Evolutionary conservation across 2,888 invertebrate species (phyloP), one percentile per base, ranked within the genome.

Genomic region (Nemurella pictetii): DNA sequence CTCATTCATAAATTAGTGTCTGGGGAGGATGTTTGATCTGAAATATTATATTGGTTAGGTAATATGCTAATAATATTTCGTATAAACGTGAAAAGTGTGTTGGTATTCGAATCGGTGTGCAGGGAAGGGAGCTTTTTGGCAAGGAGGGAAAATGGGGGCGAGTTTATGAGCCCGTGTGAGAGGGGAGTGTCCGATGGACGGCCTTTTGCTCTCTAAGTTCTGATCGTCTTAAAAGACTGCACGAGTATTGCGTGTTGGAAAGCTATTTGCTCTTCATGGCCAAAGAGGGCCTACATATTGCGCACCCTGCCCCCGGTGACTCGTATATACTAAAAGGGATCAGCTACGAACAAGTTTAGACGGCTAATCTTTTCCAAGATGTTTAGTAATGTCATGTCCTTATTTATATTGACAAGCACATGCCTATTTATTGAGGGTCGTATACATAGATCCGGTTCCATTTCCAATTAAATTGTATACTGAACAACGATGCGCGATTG

Each of bases 211-310:
- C 75, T 75, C 9, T 75, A 75, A 26, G 27, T 75, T 75, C 75
- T 75, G 75, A 75, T 75, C 75, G 75, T 75, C 75, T 75, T 75
- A 75, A 36, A 75, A 75, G 75, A 75, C 12, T n/a, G 75, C 75
- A 26, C 75, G 28, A n/a, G 75, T 75, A 75, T 75, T 26, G 75
- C 75, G 75, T 75, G 75, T n/a, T 28, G 75, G 75, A 26, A 27
- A 75, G 75, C 75, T 26, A 75, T 75, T 75, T 26, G 7, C 75
- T 26, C 26, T 75, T 26, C 28, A 75, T 55, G 55, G 55, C 75
- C 75, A 27, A 28, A 26, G 36, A 75, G 75, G 75, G 75, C 27
- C 75, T 26, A 75, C 75, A 28, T 75, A 75, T 27, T 26, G 75
- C 75, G 9, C 7, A 9, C 26, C 25, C 28, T 2, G 75, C 75